phyloP scores from a whole-genome alignment of 2,797 vertebrate genomes.

The Enteromius paludinosus region DNA sequence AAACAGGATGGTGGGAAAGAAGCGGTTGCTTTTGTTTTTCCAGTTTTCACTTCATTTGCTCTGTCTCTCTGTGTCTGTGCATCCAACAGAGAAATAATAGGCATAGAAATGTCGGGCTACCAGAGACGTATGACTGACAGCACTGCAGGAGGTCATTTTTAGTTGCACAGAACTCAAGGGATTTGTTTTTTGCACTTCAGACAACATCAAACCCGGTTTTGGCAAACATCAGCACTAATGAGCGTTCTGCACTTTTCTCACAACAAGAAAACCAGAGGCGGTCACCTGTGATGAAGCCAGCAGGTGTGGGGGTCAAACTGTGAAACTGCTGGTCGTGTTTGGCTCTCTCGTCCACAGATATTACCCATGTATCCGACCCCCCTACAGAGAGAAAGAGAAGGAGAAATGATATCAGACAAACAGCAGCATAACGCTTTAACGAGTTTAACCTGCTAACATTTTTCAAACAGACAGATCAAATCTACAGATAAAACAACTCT shows the following conservation, averaged over 20 bases:
- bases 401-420: background rate
- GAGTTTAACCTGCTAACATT: background rate
- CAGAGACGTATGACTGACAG: background rate
- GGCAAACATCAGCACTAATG: background rate
- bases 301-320: conserved; percentile 87
- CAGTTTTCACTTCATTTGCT: background rate
- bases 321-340: conserved; percentile 99
- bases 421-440: background rate
- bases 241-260: background rate
- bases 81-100: conserved; percentile 19
- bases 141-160: background rate
- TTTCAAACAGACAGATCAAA: background rate
- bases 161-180: background rate
- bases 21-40: background rate
- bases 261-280: background rate
- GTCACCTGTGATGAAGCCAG: conserved; percentile 95
- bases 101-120: background rate
- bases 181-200: background rate
- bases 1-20: background rate
- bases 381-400: conserved; percentile 66
- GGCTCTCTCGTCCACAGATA: conserved; percentile 94
- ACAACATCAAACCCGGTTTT: conserved; percentile 4
- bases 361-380: conserved; percentile 93
- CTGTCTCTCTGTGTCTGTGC: background rate
- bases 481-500: background rate